Conservation (phyloP, 2,888 invertebrate species). For the Drosophila helvetica region DNA sequence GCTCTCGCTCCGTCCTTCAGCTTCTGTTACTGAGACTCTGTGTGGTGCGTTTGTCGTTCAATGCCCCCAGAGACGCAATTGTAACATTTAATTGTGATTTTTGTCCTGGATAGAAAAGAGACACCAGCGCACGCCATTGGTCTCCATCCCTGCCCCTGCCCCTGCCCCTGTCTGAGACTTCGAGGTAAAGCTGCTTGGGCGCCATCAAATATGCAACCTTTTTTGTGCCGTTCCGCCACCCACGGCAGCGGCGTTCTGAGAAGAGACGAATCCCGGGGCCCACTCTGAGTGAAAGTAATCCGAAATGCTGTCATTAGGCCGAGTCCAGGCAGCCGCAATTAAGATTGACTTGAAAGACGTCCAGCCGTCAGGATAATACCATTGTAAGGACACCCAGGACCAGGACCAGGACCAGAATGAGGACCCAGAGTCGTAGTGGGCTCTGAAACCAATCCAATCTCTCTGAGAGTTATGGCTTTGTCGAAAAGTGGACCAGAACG, state of each 20-base stretch:
- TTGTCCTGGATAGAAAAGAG: slow-evolving; percentile 60
- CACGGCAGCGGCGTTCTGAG: not conserved
- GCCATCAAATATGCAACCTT: slow-evolving; percentile 67
- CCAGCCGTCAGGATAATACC: slow-evolving; percentile 57
- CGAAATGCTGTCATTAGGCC: slow-evolving; percentile 72
- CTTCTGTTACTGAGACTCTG: slow-evolving; percentile 36
- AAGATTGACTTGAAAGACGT: slow-evolving; percentile 72
- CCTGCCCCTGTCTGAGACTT: slow-evolving; percentile 1
- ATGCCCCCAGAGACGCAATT: slow-evolving; percentile 77
- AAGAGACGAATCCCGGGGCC: not conserved
- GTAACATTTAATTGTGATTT: slow-evolving; percentile 79
- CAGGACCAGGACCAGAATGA: not conserved
- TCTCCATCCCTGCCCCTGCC: not conserved
- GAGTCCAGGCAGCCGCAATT: slow-evolving; percentile 60
- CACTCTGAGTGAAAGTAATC: slow-evolving; percentile 72
- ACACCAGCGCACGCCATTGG: slow-evolving; percentile 10
- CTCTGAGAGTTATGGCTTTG: slow-evolving; percentile 66
- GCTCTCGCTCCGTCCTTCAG: not conserved
- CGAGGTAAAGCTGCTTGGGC: slow-evolving; percentile 44
- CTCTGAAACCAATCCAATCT: slow-evolving; percentile 39
- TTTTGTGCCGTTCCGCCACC: slow-evolving; percentile 33
- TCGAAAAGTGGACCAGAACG: slow-evolving; percentile 64
- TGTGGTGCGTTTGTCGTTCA: slow-evolving; percentile 59
- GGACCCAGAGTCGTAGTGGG: slow-evolving; percentile 6
- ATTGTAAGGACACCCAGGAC: slow-evolving; percentile 39